A percentile compares a stretch with the other conserved stretches of the same genome.
These are phyloP conservation scores for Bambusicola thoracicus DNA, from an alignment of 2,113 vertebrate genomes.

Conservation along the genomic window DNA sequence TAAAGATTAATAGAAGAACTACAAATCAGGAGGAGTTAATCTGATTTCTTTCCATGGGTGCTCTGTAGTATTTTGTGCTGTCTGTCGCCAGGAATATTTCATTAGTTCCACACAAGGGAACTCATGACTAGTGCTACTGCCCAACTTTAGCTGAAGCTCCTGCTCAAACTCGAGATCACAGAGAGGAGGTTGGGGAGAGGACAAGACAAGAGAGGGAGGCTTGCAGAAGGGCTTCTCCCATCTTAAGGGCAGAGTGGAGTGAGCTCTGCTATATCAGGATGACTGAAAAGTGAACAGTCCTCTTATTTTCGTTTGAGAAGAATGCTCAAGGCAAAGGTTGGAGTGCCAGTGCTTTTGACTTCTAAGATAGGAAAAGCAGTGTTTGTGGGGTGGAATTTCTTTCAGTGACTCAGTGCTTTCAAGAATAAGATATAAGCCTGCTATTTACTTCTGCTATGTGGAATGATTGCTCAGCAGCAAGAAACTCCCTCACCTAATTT, in stretches of 20 bases:
- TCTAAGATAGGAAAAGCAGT: not conserved
- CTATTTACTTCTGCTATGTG: not conserved
- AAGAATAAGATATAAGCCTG: not conserved
- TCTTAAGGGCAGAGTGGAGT: not conserved
- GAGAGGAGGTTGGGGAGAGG: not conserved
- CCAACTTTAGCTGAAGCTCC: not conserved
- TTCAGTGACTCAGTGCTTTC: not conserved
- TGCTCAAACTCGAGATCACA: not conserved
- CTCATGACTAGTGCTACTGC: not conserved
- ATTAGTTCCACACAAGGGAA: not conserved
- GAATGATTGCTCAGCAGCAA: not conserved
- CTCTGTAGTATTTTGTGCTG: conserved; percentile 22
- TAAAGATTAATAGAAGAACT: conserved; percentile 47
- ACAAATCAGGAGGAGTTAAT: not conserved
- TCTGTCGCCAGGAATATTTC: conserved; percentile 12
- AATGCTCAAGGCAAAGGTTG: not conserved
- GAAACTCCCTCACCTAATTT: not conserved
- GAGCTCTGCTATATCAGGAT: not conserved
- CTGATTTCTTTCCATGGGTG: conserved; percentile 14
- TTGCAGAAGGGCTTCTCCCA: not conserved
- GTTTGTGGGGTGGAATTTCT: not conserved
- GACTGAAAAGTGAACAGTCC: not conserved
- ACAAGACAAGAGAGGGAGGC: not conserved
- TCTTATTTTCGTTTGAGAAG: not conserved
- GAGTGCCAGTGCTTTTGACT: not conserved